Percentiles rank a stretch among this genome's conserved stretches.
Conservation (phyloP, 1,140 invertebrate species). For the Prorops nasuta region DNA sequence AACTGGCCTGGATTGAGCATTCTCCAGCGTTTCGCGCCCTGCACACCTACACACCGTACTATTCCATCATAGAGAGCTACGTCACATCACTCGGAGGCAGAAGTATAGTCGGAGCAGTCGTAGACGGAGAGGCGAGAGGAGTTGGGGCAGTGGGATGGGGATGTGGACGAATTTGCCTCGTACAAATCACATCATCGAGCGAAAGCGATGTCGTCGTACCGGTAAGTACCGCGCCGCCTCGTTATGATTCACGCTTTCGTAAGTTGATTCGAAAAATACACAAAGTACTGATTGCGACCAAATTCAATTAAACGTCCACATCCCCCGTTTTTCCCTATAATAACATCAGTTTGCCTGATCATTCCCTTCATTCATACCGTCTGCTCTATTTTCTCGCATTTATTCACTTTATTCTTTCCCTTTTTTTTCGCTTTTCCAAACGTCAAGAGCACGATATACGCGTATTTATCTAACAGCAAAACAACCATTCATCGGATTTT, state of each 20-base stretch:
- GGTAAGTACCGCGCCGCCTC: constrained; percentile 2
- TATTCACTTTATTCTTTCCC: background rate
- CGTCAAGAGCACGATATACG: background rate
- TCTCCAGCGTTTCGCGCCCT: no score
- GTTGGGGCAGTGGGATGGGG: background rate
- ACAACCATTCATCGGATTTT: no score
- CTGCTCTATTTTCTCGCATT: background rate
- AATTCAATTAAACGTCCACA: background rate
- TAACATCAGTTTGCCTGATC: background rate
- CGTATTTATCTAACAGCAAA: no score
- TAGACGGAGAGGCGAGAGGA: no score
- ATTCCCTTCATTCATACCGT: background rate
- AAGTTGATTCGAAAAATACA: constrained; percentile 25
- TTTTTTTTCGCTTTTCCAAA: background rate
- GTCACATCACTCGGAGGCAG: no score
- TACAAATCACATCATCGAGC: background rate
- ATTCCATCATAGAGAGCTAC: no score
- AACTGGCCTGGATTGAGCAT: no score
- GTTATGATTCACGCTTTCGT: constrained; percentile 14
- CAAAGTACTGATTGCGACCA: constrained; percentile 19
- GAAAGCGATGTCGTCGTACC: background rate
- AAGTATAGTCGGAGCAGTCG: no score
- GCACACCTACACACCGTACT: no score
- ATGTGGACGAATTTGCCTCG: background rate
- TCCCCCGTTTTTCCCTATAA: no score